Evolutionary conservation across 2,888 invertebrate genomes (phyloP), one percentile per base, ranked within the genome.

Genomic region (Leucophenga montana): DNA sequence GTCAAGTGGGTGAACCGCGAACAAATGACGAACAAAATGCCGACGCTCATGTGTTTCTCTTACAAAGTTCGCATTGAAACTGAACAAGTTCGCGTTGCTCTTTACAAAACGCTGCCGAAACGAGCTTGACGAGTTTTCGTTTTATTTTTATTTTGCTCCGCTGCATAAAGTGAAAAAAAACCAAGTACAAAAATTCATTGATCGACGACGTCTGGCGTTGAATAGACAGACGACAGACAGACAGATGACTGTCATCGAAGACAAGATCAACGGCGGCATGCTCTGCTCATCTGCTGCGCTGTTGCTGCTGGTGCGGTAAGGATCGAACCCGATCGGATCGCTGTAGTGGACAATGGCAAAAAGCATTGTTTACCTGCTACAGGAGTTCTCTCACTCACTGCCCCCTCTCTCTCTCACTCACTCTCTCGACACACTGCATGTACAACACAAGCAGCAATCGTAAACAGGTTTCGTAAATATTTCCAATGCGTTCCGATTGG

Each of bases 21-120:
- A 8, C 9, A 54, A 54, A 13, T 54, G 22, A 50, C 14, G 22
- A 14, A 64, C 16, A 22, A 48, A 64, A 61, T 31, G 69, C 79
- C 85, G 84, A 74, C 79, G 79, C 74, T 78, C 77, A 82, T 80
- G 83, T 80, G 79, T 75, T 76, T 76, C 71, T 73, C 70, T 79
- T 75, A 74, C 85, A 78, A 84, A 85, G 79, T 84, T 85, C 78
- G 82, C 82, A 77, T 84, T 77, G 75, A 77, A 80, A 85, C 85
- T 84, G 84, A 84, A 73, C 77, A 78, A 78, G 75, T 82, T 78
- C 70, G 67, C 39, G 46, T 16, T 22, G 56, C 53, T 39, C 9
- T 39, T 50, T 59, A 48, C 59, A 67, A 67, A 57, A 59, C 65
- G 68, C 48, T 68, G 73, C 74, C 70, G 77, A 73, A 83, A 76